phyloP scores from a whole-genome alignment of 2,797 vertebrate species.

The Pitangus sulphuratus region DNA sequence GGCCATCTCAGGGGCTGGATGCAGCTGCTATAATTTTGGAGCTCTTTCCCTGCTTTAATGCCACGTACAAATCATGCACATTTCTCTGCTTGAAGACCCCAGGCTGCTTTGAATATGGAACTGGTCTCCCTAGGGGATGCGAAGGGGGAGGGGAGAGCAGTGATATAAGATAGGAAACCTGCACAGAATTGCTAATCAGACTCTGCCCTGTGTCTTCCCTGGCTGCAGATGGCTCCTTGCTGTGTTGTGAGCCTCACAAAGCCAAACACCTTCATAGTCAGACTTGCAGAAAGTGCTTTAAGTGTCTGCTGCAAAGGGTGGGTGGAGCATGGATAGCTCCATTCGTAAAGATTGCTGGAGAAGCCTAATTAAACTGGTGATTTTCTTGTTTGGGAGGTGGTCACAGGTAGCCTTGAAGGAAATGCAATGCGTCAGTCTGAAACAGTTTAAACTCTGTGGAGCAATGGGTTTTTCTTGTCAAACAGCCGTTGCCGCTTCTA shows the following conservation, averaged over 20 bases:
- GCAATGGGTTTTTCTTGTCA: not conserved
- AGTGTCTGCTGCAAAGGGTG: not conserved
- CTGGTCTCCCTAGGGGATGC: slow-evolving; percentile 41
- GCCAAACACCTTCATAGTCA: slow-evolving; percentile 40
- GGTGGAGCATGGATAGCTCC: not conserved
- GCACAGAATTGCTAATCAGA: slow-evolving; percentile 65
- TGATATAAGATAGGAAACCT: slow-evolving; percentile 47
- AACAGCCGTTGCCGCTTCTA: not conserved
- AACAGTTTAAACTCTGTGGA: not conserved
- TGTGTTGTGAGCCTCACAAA: slow-evolving; percentile 31
- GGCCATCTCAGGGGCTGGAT: slow-evolving; percentile 46
- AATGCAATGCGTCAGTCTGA: not conserved
- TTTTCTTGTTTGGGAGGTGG: not conserved
- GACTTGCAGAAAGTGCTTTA: not conserved
- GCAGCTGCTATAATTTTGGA: slow-evolving; percentile 68
- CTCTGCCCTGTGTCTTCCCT: slow-evolving; percentile 32
- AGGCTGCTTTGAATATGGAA: slow-evolving; percentile 73
- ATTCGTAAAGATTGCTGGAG: not conserved
- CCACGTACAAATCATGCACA: slow-evolving; percentile 64
- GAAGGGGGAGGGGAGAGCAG: slow-evolving; percentile 9
- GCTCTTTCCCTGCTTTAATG: slow-evolving; percentile 57
- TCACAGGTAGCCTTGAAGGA: not conserved
- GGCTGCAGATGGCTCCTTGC: slow-evolving; percentile 56
- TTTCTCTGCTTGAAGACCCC: slow-evolving; percentile 72
- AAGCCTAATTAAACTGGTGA: not conserved